Base-by-base conservation (phyloP, 1,140 invertebrate genomes). In the Aleiodes sp. region DNA sequence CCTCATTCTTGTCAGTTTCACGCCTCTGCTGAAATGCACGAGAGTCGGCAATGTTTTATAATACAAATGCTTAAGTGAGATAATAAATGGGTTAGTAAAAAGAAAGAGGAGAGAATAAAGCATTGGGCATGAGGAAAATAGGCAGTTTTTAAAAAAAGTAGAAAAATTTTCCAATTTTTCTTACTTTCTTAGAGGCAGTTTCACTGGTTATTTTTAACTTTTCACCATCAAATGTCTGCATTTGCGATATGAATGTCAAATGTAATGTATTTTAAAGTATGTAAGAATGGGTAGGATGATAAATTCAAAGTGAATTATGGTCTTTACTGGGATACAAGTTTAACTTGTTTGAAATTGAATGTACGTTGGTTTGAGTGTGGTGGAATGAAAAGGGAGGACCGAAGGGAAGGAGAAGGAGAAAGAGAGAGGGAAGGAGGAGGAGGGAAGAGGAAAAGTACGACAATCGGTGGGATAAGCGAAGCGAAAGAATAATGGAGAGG, bases 1-100 rank as follows among this genome's bases (percentile, higher is more conserved):
- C 41, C 67, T 69, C 67, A 26, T 69, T 69, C 67, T 62, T 62
- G 67, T 69, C 67, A 69, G 67, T 61, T 63, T 62, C 60, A 62
- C 60, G 60, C 67, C 29, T 41, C 43, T 35, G 39, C 24, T 57
- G 43, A 63, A 63, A 69, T 57, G 59, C 39, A 56, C 41, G 59
- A 29, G n/a, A n/a, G 52, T 46, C 8, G 10, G 29, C 39, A 56
- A 63, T 69, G 67, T 63, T 69, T 63, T 63, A 69, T 60, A 41
- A 67, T 64, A 64, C 37, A 46, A 35, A 37, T 62, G 2, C 28
- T 60, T 12, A 26, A 60, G 57, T 24, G 28, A 60, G n/a, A 33
- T 31, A 60, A 60, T 43, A 46, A 28, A 64, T 64, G 39, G 39
- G 39, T 64, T 12, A 41, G 19, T 39, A 21, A n/a, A 46, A 46